phyloP scores from a whole-genome alignment of 2,888 invertebrate species.

The Conistra vaccinii region DNA sequence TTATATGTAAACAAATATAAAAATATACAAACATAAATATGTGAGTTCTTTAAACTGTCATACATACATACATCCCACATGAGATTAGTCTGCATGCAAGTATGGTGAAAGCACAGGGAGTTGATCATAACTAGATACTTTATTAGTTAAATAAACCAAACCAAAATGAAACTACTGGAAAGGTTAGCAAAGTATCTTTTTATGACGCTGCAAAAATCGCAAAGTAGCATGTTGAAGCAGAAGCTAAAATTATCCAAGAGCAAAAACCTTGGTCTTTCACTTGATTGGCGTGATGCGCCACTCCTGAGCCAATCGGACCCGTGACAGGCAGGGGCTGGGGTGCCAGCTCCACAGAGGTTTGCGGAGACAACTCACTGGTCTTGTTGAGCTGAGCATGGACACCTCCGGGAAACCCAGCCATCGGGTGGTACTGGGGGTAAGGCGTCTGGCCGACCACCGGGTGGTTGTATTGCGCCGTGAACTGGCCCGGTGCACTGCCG shows the following conservation, averaged over 20 bases:
- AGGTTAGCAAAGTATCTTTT: slow-evolving; percentile 65
- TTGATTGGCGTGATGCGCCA: slow-evolving; percentile 87
- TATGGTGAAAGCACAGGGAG: slow-evolving; percentile 48
- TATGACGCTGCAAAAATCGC: slow-evolving; percentile 84
- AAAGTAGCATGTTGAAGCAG: slow-evolving; percentile 83
- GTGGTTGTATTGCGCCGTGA: slow-evolving; percentile 92
- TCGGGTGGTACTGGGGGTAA: slow-evolving; percentile 88
- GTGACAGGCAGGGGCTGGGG: slow-evolving; percentile 80
- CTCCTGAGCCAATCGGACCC: slow-evolving; percentile 87
- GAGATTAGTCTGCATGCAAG: slow-evolving; percentile 50
- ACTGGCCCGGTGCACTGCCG: slow-evolving; percentile 91
- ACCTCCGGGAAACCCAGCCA: slow-evolving; percentile 88
- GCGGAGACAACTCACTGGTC: slow-evolving; percentile 90
- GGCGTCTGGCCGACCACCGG: slow-evolving; percentile 92
- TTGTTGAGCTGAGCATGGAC: slow-evolving; percentile 87
- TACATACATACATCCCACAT: neutral
- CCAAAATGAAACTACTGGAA: slow-evolving; percentile 3
- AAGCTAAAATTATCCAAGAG: slow-evolving; percentile 79
- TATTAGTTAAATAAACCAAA: slow-evolving; percentile 17
- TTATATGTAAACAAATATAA: slow-evolving; percentile 35
- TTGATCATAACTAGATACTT: slow-evolving; percentile 62
- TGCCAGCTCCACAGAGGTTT: slow-evolving; percentile 85
- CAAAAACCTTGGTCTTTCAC: slow-evolving; percentile 91
- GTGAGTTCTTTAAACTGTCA: slow-evolving; percentile 7
- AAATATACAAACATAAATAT: slow-evolving; percentile 17